These are phyloP conservation scores for Dendrolimus kikuchii DNA, from an alignment of 1,140 invertebrate genomes.

Conservation along the genomic window DNA sequence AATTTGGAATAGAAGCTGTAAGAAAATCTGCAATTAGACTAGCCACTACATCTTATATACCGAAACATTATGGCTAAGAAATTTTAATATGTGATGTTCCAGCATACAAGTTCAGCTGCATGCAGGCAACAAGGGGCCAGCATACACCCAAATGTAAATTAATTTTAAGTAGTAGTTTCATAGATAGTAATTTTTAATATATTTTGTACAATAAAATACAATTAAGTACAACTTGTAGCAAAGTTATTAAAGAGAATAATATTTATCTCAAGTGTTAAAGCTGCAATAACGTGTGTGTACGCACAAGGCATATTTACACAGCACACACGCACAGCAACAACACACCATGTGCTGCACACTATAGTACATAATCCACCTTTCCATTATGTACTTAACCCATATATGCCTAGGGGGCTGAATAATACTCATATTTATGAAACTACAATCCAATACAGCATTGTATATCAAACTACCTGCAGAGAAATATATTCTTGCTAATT, in stretches of 20 bases:
- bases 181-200: conserved; percentile 72
- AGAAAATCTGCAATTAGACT: conserved; percentile 72
- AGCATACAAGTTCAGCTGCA: conserved; percentile 67
- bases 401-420: too few relatives aligned
- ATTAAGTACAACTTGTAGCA: conserved; percentile 75
- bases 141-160: conserved; percentile 71
- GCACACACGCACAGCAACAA: conserved; percentile 65
- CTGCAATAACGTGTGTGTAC: conserved; percentile 70
- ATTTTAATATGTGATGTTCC: conserved; percentile 65
- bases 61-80: conserved; percentile 68
- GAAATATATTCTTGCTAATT: too few relatives aligned
- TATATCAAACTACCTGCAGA: too few relatives aligned
- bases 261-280: conserved; percentile 71
- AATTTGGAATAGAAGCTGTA: conserved; percentile 70
- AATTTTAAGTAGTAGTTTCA: conserved; percentile 65
- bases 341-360: conserved; percentile 67
- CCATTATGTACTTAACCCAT: too few relatives aligned
- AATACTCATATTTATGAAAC: too few relatives aligned
- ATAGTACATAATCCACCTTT: conserved; percentile 56
- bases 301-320: conserved; percentile 70
- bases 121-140: conserved; percentile 61
- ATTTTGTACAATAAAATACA: conserved; percentile 75
- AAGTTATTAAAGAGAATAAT: conserved; percentile 75
- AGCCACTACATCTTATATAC: conserved; percentile 70
- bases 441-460: too few relatives aligned